Conservation (phyloP, 2,113 vertebrate genomes). For the cat (Felis catus) region F.catus_Fca126_mat1.0 CM031411.1:46478501-46479000, state of each 20-base stretch:
- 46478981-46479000: neutral
- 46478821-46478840: neutral
- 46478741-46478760: neutral
- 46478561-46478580: conserved; percentile 23
- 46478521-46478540: neutral
- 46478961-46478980: neutral
- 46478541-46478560: neutral
- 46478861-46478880: neutral
- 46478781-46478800: conserved; percentile 11
- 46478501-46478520: neutral
- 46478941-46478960: neutral
- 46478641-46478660: neutral
- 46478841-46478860: neutral
- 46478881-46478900: neutral
- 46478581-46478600: neutral
- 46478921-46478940: conserved; percentile 18
- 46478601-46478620: conserved; percentile 28
- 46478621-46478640: neutral
- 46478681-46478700: neutral
- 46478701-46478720: neutral
- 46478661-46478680: conserved; percentile 2
- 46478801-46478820: neutral
- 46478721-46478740: neutral
- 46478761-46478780: neutral
- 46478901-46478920: neutral